Evolutionary conservation across 1,140 invertebrate species (phyloP), one percentile per base, ranked within the genome.

Genomic region (Eurosta solidaginis): DNA sequence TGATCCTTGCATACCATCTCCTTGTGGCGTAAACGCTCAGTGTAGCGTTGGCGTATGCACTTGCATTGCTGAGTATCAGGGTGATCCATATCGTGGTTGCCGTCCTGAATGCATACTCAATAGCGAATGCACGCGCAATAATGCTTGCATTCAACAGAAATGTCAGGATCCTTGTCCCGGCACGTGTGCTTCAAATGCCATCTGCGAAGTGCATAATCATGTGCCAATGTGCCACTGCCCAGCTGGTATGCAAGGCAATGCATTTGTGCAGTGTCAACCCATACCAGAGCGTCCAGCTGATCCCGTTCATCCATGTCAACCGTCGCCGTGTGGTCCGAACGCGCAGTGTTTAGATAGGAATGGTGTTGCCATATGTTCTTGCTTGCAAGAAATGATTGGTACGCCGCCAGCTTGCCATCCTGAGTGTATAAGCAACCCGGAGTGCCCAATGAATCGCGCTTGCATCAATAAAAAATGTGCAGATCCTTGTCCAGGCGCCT

Each of bases 141-240:
- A 89, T 80, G 91, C 92, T 73, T 94, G 93, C 80, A 88, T 93
- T 29, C 90, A 91, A 81, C 90, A 91, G 81, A 93, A 92, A 85
- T 95, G 93, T 84, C 86, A 86, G 40, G 92, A 94, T 84, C 93
- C 93, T 27, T 94, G 93, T 82, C 90, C 91, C 6, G 93, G 93
- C 50, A 90, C 91, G 12, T 95, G 93, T 82, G 93, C 92, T 20
- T 85, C 90, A 27, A 90, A 90, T 81, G 92, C 93, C 2, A 89
- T 91, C 76, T 95, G 94, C 83, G 89, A 89, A 27, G 92, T 93
- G 10, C 88, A 91, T 14, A 92, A 91, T 83, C 93, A 94, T 81
- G 89, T 91, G 9, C 91, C 93, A 6, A 90, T 91, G 73, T 95
- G 94, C 82, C 90, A 89, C 3, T 95, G 94, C 81, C 90, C 92